Evolutionary conservation across 2,113 vertebrate genomes (phyloP), one percentile per base, ranked within the genome.

Genomic region (Hystrix brachyura): DNA sequence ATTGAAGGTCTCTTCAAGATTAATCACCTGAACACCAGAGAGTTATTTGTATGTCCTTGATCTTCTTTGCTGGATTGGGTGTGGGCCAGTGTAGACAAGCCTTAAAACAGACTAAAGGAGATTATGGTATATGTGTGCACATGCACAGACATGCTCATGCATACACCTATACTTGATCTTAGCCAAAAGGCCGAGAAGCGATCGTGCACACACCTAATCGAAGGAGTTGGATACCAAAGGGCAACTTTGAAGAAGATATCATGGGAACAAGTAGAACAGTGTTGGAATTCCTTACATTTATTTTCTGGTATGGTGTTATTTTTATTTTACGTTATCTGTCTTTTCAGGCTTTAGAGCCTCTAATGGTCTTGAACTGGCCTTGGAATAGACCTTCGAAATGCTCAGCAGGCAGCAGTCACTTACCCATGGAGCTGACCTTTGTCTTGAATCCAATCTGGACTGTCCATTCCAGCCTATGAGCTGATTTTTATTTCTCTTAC

Each of bases 211-310:
- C 65, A 27, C 38, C 2, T 21, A 46, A 32, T 67, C 74, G 62
- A 95, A 97, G 87, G 59, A 82, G 29, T 0, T 85, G 90, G 46
- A 34, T 91, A 86, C 65, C 78, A 62, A 85, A 67, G 79, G 83
- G 90, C 43, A 27, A 89, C 18, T 84, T 79, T 94, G 83, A 96
- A 90, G 72, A 95, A 25, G 59, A 90, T 23, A 62, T 87, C 38
- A 80, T 53, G 71, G 64, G 59, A 51, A 71, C 93, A 96, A 92
- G n/a, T 38, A 92, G 62, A 87, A 84, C 1, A n/a, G 59, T 84
- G 27, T 48, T 95, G 71, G 13, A 88, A 4, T 71, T 67, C n/a
- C 8, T 96, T 94, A 78, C 34, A 71, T 19, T 89, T 95, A 94
- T 84, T 94, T 96, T 87, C 80, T 80, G 38, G 43, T 81, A 89